A percentile compares a stretch with the other conserved stretches of the same genome.
Conservation (phyloP, 2,113 vertebrate genomes). For the Corydoras sp. region DNA sequence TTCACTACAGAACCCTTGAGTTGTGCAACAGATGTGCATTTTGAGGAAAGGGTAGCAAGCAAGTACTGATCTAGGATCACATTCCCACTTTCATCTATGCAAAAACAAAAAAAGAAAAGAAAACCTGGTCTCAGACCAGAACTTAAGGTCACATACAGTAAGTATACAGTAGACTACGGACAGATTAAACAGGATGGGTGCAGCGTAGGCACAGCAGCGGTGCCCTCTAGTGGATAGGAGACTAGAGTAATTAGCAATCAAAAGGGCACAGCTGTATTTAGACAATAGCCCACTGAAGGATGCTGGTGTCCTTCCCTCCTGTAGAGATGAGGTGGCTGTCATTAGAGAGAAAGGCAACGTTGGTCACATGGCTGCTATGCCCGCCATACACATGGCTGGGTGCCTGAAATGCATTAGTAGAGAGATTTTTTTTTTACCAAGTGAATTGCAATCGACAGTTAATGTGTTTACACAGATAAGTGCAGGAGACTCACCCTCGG, state of each 20-base stretch:
- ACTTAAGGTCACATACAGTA: slow-evolving; percentile 29
- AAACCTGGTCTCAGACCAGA: slow-evolving; percentile 17
- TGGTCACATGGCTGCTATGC: slow-evolving; percentile 94
- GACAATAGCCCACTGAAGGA: slow-evolving; percentile 80
- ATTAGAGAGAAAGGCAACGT: slow-evolving; percentile 81
- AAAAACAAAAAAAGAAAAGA: neutral
- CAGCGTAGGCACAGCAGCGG: slow-evolving; percentile 58
- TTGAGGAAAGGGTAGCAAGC: slow-evolving; percentile 37
- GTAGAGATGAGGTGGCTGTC: slow-evolving; percentile 76
- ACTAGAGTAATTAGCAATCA: slow-evolving; percentile 44
- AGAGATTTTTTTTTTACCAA: slow-evolving; percentile 13
- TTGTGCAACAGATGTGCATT: slow-evolving; percentile 48
- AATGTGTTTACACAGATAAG: slow-evolving; percentile 33
- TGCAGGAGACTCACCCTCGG: slow-evolving; percentile 70
- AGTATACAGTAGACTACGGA: slow-evolving; percentile 32
- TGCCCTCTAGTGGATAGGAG: slow-evolving; percentile 58
- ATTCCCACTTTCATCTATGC: slow-evolving; percentile 8
- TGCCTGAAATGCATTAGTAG: slow-evolving; percentile 57
- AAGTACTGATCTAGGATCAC: slow-evolving; percentile 6
- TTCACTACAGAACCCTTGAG: slow-evolving; percentile 53
- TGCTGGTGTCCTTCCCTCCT: slow-evolving; percentile 83
- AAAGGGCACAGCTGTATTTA: slow-evolving; percentile 65
- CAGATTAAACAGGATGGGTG: slow-evolving; percentile 25
- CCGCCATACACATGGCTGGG: slow-evolving; percentile 76
- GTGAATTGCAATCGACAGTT: slow-evolving; percentile 10